Base-by-base conservation (phyloP, 2,113 vertebrate genomes). In the Clupea harengus region DNA sequence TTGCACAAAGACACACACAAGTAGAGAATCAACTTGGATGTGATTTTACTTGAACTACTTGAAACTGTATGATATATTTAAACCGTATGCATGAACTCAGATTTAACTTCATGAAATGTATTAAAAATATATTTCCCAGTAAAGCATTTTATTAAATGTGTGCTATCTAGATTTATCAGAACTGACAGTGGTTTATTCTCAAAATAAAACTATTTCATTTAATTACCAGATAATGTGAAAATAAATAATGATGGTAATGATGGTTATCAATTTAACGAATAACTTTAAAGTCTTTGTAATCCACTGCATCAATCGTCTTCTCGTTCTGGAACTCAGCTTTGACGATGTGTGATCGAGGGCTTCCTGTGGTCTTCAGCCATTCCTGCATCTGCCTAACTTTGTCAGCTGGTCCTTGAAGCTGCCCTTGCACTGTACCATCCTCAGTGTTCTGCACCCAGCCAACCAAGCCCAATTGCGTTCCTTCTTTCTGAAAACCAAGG, bases 371-470 rank as follows among this genome's bases (percentile, higher is more conserved):
- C 88, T 91, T 91, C 64, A 99, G 95, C 98, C 98, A 99, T 28
- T 96, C 93, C 87, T 99, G 95, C 96, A 99, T 97, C 83, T 94
- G 91, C 85, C 81, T 92, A 1, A 99, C 96, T 75, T 94, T 93
- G 86, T 88, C 90, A 6, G 87, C 0, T 0, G 96, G 95, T 0
- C 97, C 97, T 91, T 97, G 97, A 2, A 98, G 90, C 83, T 96
- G 98, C 0, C 98, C 98, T 83, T 94, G 92, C 46, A 99, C 98
- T 0, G 97, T 98, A 88, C 97, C 97, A 0, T 90, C 89, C 0
- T 90, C 84, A 0, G 97, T 99, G 75, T 99, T 99, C 87, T 94
- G 95, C 86, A 99, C 98, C 97, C 97, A 99, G 81, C 98, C 98
- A 5, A 98, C 97, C 45, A 99, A 93, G 39, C 97, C 97, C 5